Evolutionary conservation across 1,140 invertebrate species (phyloP).

Genomic region (Ceratina australensis): DNA sequence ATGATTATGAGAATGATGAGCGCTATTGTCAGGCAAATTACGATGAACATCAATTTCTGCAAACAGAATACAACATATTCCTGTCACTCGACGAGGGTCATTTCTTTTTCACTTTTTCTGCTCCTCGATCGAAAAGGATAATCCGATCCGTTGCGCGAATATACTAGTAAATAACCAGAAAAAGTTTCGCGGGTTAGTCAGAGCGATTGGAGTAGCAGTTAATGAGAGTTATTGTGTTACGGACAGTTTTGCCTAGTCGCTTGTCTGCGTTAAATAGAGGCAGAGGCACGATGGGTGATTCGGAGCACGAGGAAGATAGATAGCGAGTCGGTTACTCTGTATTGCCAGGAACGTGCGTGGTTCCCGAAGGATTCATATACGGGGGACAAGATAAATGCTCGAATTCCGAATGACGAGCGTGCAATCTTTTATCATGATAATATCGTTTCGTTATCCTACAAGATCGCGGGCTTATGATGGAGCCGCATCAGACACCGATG

Average conservation of each 20-base stretch:
- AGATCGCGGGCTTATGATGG: too few species aligned
- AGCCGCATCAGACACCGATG: neutral
- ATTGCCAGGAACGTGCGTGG: neutral
- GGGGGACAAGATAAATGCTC: neutral
- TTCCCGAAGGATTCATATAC: neutral
- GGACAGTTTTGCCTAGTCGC: neutral
- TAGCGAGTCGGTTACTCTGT: neutral
- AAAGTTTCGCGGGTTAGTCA: conserved; percentile 2
- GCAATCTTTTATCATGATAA: too few species aligned
- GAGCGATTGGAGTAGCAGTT: neutral
- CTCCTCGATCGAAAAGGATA: too few species aligned
- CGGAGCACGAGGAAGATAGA: neutral
- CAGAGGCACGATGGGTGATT: neutral
- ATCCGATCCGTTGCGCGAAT: too few species aligned
- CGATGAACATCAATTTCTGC: conserved; percentile 92
- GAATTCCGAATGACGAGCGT: neutral
- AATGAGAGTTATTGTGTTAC: conserved; percentile 28
- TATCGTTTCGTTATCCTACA: neutral
- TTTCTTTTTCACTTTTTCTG: too few species aligned
- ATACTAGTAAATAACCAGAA: too few species aligned
- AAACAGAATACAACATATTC: conserved; percentile 82
- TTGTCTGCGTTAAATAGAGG: neutral
- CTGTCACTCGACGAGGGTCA: conserved; percentile 23
- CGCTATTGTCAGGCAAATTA: conserved; percentile 87
- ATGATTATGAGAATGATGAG: conserved; percentile 88